These are phyloP conservation scores for Nanger granti DNA, from an alignment of 2,113 vertebrate species.

Conservation along the genomic window DNA sequence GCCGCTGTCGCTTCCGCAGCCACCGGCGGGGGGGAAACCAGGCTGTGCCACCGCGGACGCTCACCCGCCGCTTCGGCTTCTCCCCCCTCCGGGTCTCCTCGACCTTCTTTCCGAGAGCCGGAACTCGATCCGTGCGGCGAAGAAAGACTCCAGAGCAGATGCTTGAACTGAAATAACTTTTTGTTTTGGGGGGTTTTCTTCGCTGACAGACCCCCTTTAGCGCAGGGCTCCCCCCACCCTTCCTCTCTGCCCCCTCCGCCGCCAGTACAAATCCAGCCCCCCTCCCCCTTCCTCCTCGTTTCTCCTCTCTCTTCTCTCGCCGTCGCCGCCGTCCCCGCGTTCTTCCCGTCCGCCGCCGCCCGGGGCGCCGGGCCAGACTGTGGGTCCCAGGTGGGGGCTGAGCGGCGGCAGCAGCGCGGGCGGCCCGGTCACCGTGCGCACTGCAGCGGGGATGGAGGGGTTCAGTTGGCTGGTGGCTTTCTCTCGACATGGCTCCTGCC, in stretches of 20 bases:
- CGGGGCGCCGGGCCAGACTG: conserved; percentile 82
- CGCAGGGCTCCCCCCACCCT: conserved; percentile 57
- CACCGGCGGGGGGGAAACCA: conserved; percentile 36
- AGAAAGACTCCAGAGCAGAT: conserved; percentile 42
- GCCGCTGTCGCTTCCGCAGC: conserved; percentile 17
- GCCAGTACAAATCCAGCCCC: background rate
- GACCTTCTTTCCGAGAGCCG: background rate
- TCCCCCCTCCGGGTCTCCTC: background rate
- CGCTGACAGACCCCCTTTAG: conserved; percentile 64
- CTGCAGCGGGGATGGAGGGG: conserved; percentile 89
- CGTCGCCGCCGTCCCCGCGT: conserved; percentile 51
- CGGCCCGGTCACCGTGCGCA: conserved; percentile 80
- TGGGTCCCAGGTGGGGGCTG: conserved; percentile 83
- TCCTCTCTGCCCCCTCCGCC: background rate
- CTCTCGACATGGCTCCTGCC: conserved; percentile 98
- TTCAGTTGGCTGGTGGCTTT: conserved; percentile 92
- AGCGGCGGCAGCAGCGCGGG: conserved; percentile 87
- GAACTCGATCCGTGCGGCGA: background rate
- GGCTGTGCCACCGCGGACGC: conserved; percentile 29
- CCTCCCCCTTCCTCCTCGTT: background rate
- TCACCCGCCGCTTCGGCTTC: background rate
- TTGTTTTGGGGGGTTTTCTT: conserved; percentile 8
- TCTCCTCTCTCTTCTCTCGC: background rate
- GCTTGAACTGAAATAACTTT: conserved; percentile 60
- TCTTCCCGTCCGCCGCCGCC: conserved; percentile 68